Base-by-base conservation (phyloP, 1,140 invertebrate genomes). In the Zaprionus davidi region DNA sequence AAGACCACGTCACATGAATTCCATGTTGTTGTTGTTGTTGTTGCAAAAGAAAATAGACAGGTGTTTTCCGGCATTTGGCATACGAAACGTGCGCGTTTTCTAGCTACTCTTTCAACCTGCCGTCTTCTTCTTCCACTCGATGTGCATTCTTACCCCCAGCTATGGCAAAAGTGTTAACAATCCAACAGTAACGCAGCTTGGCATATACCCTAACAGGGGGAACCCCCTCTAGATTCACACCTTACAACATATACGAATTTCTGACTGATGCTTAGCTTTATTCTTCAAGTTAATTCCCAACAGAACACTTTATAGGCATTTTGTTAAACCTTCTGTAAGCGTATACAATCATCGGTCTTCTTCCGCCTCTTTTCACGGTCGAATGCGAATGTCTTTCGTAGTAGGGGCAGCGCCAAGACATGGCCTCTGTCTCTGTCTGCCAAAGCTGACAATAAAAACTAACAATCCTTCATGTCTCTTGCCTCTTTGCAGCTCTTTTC, bases 61-160 rank as follows among this genome's bases (percentile, higher is more conserved):
- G 82, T 85, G 82, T 81, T 81, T 85, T 81, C 82, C 75, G 78
- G 81, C 58, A 56, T 46, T 75, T 63, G 57, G 72, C 73, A 69
- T 59, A 66, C 46, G 64, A 51, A 53, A 46, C 67, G 63, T 67
- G 68, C 15, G 36, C 22, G 15, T 24, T 12, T 65, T 74, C 38
- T 58, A 38, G 22, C 56, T 69, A 62, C 34, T 2, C 24, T 17
- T 72, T 75, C 38, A 63, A 41, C 36, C 56, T 65, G 69, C 24
- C 62, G 69, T 31, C 28, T 31, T 70, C 62, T 53, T 36, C 66
- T 53, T 36, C 11, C 28, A 12, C 56, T 53, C 44, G 51, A 20
- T 62, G 36, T 28, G 57, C 55, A 53, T 51, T 63, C 65, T 51
- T 41, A 6, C 15, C 53, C 49, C 60, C 51, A 63, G 38, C 66